Evolutionary conservation across 2,113 vertebrate species (phyloP).

Genomic region (Hymenochirus boettgeri): DNA sequence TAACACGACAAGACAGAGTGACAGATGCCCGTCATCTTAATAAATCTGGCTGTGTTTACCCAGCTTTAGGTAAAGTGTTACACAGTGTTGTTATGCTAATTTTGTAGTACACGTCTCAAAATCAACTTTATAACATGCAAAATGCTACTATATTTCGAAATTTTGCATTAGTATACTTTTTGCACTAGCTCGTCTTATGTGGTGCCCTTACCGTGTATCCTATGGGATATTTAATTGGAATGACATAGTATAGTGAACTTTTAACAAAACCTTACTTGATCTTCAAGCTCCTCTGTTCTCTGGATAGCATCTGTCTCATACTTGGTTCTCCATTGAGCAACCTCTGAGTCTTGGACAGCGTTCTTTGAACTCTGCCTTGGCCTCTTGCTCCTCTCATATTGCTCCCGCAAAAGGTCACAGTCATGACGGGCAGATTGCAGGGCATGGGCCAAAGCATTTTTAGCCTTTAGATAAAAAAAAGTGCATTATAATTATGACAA

Average conservation of each 20-base stretch:
- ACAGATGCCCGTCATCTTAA: too few relatives aligned
- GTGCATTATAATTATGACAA: too few relatives aligned
- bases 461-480: slow-evolving; percentile 60
- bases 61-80: too few relatives aligned
- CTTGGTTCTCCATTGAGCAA: slow-evolving; percentile 79
- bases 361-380: slow-evolving; percentile 77
- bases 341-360: slow-evolving; percentile 76
- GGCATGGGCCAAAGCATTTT: slow-evolving; percentile 77
- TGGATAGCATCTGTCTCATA: slow-evolving; percentile 91
- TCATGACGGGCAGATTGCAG: slow-evolving; percentile 79
- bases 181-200: neutral
- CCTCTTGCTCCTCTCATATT: slow-evolving; percentile 83
- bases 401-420: slow-evolving; percentile 77
- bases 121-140: too few relatives aligned
- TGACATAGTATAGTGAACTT: neutral
- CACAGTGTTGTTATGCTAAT: too few relatives aligned
- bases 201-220: neutral
- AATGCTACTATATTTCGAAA: too few relatives aligned
- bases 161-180: too few relatives aligned
- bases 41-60: too few relatives aligned
- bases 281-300: slow-evolving; percentile 82
- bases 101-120: too few relatives aligned
- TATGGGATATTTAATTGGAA: neutral
- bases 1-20: too few relatives aligned
- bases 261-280: slow-evolving; percentile 75